Conservation (phyloP, 2,797 vertebrate genomes). For the Phyllotis vaccarum region DNA sequence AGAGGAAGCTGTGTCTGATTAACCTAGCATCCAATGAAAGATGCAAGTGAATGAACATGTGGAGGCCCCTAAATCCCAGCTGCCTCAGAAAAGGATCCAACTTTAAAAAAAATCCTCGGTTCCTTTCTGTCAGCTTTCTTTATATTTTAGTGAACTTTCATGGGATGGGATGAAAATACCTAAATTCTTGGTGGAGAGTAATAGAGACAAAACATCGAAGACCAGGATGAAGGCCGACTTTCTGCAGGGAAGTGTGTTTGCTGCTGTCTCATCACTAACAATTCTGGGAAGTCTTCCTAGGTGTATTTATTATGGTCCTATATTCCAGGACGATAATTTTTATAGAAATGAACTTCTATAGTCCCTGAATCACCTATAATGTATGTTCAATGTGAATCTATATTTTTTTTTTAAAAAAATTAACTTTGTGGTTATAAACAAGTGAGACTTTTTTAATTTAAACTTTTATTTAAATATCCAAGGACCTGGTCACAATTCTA, state of each 20-base stretch:
- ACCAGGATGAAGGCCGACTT: not conserved
- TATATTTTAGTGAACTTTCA: not conserved
- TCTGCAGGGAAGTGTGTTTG: not conserved
- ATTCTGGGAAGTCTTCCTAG: not conserved
- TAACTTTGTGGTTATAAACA: not conserved
- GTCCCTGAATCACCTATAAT: not conserved
- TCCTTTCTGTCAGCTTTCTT: not conserved
- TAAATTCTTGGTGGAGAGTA: not conserved
- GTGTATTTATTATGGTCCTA: not conserved
- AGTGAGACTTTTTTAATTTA: not conserved
- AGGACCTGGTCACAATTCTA: not conserved
- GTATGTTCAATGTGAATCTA: not conserved
- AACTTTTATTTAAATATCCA: conserved; percentile 3
- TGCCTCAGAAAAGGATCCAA: not conserved
- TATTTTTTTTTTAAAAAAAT: not conserved
- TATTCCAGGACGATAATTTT: not conserved
- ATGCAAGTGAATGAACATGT: not conserved
- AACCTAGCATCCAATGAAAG: not conserved
- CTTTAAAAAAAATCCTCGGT: not conserved
- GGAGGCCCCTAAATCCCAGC: not conserved
- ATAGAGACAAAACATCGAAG: not conserved
- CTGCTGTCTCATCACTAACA: not conserved
- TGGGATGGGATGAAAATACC: not conserved
- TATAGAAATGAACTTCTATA: not conserved
- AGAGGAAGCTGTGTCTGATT: conserved; percentile 66